Base-by-base conservation (phyloP, 1,140 invertebrate species). In the Drosophila kanapiae region DNA sequence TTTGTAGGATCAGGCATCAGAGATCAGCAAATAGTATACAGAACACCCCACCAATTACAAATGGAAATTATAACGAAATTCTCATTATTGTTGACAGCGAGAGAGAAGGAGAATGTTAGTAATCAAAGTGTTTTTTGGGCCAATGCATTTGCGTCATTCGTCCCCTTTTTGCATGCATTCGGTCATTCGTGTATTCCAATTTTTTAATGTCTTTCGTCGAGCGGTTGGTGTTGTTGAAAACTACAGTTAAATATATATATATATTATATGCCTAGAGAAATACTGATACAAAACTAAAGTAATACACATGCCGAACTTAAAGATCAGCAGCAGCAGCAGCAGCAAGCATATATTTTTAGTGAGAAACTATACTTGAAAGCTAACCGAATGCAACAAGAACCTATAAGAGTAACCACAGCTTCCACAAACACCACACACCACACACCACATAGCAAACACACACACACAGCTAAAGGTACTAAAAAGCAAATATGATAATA, bases 41-140 rank as follows among this genome's bases (percentile, higher is more conserved):
- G 54, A 82, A 90, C 81, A 88, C 86, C 86, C 86, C 85, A 88
- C 85, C 85, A 90, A 88, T 75, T 69, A 77, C 57, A 82, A 80
- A 78, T 61, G 7, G 16, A 63, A 80, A 82, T 63, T 47, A 27
- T n/a, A 59, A 59, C 45, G 40, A 86, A 87, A 88, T 84, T 84
- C 85, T 83, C 80, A 83, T 58, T 83, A 78, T 80, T 77, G 75
- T 75, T 79, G 11, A 37, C 33, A 54, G 33, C 57, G 53, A 42
- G 16, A 18, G 53, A 38, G 31, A 37, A 31, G 18, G 33, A 64
- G 57, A 75, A 42, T 67, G 63, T 75, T 47, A 75, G 40, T 51
- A 65, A 62, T 71, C 61, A 64, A 78, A 82, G 67, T 74, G 61
- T 85, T 81, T 72, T 70, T 72, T 70, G 65, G 82, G 48, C 76